Evolutionary conservation across 2,797 vertebrate genomes (phyloP).

Genomic region (Gadopsis marmoratus): DNA sequence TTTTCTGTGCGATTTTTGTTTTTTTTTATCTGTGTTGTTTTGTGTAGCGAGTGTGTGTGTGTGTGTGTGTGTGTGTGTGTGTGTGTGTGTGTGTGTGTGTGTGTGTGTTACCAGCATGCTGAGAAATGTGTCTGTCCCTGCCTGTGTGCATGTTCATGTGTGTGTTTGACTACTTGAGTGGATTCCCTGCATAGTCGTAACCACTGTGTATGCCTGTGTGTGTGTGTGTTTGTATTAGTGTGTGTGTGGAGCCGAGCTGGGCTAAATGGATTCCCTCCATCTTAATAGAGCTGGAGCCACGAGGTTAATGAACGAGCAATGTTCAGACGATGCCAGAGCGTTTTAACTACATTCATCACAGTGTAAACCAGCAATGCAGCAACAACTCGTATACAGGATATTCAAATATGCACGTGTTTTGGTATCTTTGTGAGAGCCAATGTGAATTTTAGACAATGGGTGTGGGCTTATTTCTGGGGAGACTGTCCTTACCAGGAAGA

Average conservation of each 20-base stretch:
- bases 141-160: neutral
- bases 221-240: neutral
- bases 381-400: neutral
- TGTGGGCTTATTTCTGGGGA: neutral
- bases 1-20: too few species aligned
- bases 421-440: neutral
- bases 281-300: constrained; percentile 44
- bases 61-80: constrained; percentile 13
- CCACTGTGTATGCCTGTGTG: neutral
- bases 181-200: neutral
- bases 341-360: constrained; percentile 43
- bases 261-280: constrained; percentile 59
- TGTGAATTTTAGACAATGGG: neutral
- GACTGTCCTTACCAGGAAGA: neutral
- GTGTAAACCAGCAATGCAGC: constrained; percentile 29
- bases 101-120: constrained; percentile 9
- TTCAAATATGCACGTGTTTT: neutral
- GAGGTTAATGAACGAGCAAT: constrained; percentile 50
- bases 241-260: neutral
- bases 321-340: constrained; percentile 23
- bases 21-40: too few species aligned
- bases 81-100: neutral
- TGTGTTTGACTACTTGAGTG: neutral
- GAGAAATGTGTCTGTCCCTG: neutral
- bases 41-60: too few species aligned